Evolutionary conservation across 2,113 vertebrate species (phyloP).

Genomic region (Cyprinodon tularosa): DNA sequence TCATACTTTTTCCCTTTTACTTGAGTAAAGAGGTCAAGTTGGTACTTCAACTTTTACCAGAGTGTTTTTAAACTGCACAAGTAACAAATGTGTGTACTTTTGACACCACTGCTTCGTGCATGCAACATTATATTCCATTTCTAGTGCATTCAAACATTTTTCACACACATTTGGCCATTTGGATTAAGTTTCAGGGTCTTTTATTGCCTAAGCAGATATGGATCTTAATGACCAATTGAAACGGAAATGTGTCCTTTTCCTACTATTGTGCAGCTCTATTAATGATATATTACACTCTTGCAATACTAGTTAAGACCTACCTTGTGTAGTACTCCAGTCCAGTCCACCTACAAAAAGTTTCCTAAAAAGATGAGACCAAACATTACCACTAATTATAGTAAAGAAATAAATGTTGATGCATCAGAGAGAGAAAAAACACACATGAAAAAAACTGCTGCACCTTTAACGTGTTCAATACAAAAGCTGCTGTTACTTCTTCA

Average conservation of each 20-base stretch:
- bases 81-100: not conserved
- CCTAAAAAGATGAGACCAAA: conserved; percentile 75
- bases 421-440: not conserved
- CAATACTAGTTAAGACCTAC: conserved; percentile 74
- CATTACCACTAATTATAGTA: not conserved
- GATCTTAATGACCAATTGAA: no score
- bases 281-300: not conserved
- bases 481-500: no score
- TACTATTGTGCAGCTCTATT: no score
- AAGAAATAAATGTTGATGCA: not conserved
- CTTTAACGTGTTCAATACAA: not conserved
- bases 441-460: not conserved
- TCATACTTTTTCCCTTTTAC: no score
- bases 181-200: not conserved
- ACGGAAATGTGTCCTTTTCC: no score
- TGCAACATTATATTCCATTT: not conserved
- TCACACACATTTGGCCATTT: not conserved
- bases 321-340: conserved; percentile 99
- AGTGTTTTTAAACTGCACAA: no score
- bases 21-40: no score
- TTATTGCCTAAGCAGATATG: no score
- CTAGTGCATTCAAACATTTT: not conserved
- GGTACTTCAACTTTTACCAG: no score
- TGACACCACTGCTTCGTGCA: not conserved
- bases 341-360: conserved; percentile 99